Conservation (phyloP, 2,113 vertebrate genomes). For the Nicator chloris region DNA sequence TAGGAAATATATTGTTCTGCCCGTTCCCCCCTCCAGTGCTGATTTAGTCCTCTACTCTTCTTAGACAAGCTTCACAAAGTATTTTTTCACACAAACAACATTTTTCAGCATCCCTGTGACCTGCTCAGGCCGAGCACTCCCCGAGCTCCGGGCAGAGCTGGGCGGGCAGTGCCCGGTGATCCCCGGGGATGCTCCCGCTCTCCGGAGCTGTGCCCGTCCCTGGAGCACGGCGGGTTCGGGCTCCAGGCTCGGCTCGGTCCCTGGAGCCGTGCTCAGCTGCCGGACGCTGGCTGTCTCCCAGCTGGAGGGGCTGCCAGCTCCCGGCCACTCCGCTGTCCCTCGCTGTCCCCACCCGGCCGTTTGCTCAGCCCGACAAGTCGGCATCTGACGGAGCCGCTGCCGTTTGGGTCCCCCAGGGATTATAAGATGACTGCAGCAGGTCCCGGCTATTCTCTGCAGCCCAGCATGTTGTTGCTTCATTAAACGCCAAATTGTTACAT, state of each 20-base stretch:
- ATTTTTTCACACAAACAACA: background rate
- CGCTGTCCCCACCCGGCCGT: background rate
- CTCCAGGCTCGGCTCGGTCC: background rate
- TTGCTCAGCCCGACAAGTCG: slow-evolving; percentile 10
- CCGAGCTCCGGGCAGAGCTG: background rate
- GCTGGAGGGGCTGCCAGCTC: background rate
- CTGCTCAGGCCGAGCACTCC: background rate
- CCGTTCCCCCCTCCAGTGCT: background rate
- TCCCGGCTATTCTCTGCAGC: slow-evolving; percentile 43
- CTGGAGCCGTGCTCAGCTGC: background rate
- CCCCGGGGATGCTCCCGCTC: background rate
- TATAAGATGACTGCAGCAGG: slow-evolving; percentile 19
- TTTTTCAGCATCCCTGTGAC: background rate
- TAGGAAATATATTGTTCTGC: background rate
- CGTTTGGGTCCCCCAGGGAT: slow-evolving; percentile 51
- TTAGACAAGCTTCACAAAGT: background rate
- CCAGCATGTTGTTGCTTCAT: slow-evolving; percentile 79
- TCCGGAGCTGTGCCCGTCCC: rapidly evolving
- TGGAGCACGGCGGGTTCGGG: rapidly evolving
- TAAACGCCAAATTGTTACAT: slow-evolving; percentile 86
- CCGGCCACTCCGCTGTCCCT: background rate
- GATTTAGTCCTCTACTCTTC: background rate
- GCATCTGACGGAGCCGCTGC: slow-evolving; percentile 53
- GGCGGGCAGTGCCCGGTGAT: rapidly evolving
- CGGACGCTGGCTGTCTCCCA: background rate